A percentile compares a stretch with the other conserved stretches of the same genome.
phyloP scores from a whole-genome alignment of 2,113 vertebrate species.

The Sclerurus mexicanus region DNA sequence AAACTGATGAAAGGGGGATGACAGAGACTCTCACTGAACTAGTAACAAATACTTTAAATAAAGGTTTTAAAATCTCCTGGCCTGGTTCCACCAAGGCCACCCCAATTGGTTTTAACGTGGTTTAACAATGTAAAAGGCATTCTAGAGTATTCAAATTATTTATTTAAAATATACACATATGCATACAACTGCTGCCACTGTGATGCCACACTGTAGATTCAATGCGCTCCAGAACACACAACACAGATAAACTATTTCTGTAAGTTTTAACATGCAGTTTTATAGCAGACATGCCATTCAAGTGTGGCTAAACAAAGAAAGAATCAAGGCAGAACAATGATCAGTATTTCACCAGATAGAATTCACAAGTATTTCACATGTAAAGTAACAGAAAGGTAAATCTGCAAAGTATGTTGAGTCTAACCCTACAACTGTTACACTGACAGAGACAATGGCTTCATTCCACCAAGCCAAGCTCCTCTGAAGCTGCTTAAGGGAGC shows the following conservation, averaged over 20 bases:
- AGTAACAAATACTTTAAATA: conserved; percentile 61
- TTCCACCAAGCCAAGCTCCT: neutral
- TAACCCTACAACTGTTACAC: neutral
- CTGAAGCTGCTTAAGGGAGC: neutral
- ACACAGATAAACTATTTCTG: neutral
- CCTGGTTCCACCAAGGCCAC: conserved; percentile 4
- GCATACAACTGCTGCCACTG: conserved; percentile 29
- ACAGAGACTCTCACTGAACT: conserved; percentile 52
- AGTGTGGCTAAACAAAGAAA: neutral
- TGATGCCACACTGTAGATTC: neutral
- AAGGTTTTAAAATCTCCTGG: conserved; percentile 64
- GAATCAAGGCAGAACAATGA: neutral
- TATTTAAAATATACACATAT: conserved; percentile 36
- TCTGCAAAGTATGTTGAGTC: neutral
- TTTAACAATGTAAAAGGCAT: conserved; percentile 63
- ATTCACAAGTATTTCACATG: neutral
- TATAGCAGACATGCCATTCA: neutral
- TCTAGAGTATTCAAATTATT: conserved; percentile 50
- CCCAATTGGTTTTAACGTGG: conserved; percentile 14
- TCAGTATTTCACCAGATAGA: neutral
- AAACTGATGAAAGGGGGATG: conserved; percentile 38
- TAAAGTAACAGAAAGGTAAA: neutral
- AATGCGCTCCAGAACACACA: neutral
- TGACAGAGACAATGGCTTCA: neutral
- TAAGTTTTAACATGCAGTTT: neutral